A percentile compares a stretch with the other conserved stretches of the same genome.
Conservation (phyloP, 2,888 invertebrate genomes). For the Netelia virgata region DNA sequence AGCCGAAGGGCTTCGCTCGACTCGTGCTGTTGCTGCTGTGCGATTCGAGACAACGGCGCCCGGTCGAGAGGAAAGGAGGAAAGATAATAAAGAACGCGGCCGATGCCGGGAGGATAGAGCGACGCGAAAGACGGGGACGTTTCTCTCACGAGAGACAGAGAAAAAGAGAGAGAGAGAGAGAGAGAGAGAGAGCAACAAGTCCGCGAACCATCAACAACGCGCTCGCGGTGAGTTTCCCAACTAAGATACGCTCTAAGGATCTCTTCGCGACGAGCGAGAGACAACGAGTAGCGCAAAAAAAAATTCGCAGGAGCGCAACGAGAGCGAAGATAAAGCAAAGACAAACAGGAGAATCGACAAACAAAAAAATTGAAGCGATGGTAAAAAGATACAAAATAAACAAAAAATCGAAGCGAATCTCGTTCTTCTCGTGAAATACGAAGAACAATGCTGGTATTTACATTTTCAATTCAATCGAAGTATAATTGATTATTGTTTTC, state of each 20-base stretch:
- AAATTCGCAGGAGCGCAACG: slow-evolving; percentile 32
- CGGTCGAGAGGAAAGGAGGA: slow-evolving; percentile 51
- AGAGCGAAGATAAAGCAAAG: slow-evolving; percentile 45
- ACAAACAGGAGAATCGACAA: slow-evolving; percentile 32
- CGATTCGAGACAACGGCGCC: slow-evolving; percentile 27
- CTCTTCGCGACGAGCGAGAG: slow-evolving; percentile 16
- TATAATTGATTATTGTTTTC: too few species aligned
- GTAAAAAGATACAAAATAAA: slow-evolving; percentile 3
- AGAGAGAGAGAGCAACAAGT: slow-evolving; percentile 61
- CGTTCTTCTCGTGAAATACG: too few species aligned
- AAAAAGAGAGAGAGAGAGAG: slow-evolving; percentile 37
- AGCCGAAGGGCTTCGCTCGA: slow-evolving; percentile 44
- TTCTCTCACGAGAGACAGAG: slow-evolving; percentile 26
- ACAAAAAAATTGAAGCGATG: not conserved
- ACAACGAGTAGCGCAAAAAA: slow-evolving; percentile 38
- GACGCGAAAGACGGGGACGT: not conserved
- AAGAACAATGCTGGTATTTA: too few species aligned
- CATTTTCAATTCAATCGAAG: too few species aligned
- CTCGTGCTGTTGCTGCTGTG: slow-evolving; percentile 28
- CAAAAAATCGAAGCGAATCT: too few species aligned
- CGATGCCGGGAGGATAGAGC: slow-evolving; percentile 5
- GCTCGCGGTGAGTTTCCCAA: slow-evolving; percentile 37
- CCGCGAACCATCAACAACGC: slow-evolving; percentile 23
- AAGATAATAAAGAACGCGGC: slow-evolving; percentile 68
- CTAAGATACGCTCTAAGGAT: slow-evolving; percentile 34